Evolutionary conservation across 2,888 invertebrate genomes (phyloP).

Genomic region (Cantharis lateralis): DNA sequence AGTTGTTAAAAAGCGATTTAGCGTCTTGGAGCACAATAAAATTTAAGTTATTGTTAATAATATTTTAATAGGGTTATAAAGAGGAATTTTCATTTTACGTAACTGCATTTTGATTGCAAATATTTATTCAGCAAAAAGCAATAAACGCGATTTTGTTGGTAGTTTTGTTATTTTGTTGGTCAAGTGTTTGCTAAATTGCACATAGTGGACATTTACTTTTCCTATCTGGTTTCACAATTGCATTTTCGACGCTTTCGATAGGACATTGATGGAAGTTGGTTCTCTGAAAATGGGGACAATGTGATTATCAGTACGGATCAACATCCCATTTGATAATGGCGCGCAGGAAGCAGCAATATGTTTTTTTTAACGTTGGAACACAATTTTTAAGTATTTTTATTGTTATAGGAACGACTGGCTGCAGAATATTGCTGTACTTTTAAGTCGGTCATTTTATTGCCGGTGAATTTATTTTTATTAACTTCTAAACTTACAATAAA

Average conservation of each 20-base stretch:
- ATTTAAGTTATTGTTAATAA: not conserved
- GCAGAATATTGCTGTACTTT: not conserved
- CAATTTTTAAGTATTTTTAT: not conserved
- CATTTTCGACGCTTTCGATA: constrained; percentile 16
- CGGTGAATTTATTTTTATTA: not conserved
- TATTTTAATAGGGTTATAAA: not conserved
- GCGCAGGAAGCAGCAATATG: constrained; percentile 1
- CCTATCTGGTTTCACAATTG: constrained; percentile 11
- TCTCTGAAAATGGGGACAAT: constrained; percentile 12
- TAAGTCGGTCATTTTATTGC: not conserved
- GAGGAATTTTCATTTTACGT: not conserved
- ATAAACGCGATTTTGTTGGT: not conserved
- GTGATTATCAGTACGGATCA: constrained; percentile 19
- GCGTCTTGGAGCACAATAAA: not conserved
- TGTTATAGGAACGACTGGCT: not conserved
- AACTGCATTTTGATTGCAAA: constrained; percentile 2
- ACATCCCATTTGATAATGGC: constrained; percentile 10
- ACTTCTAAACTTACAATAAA: not conserved
- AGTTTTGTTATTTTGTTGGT: not conserved
- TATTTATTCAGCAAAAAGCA: not conserved
- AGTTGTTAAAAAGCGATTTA: not conserved
- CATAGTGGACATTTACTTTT: constrained; percentile 6
- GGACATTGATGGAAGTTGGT: constrained; percentile 7
- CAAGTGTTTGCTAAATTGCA: constrained; percentile 8
- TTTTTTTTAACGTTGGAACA: not conserved